Conservation (phyloP, 1,140 invertebrate genomes). For the Drosophila busckii region DNA sequence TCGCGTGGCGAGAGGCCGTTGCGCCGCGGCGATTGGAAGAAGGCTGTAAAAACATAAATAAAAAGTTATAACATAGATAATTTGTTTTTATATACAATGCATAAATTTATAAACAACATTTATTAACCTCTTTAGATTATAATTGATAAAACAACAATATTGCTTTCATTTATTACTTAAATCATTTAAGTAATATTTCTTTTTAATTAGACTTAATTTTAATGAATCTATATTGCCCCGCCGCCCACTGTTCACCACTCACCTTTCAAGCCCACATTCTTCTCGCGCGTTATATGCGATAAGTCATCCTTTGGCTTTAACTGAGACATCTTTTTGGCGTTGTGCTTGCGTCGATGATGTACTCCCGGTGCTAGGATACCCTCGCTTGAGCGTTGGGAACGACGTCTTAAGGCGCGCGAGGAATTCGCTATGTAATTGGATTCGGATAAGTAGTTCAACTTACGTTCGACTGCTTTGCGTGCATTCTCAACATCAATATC, state of each 20-base stretch:
- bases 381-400: conserved; percentile 1
- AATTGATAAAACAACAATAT: too few species aligned
- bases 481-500: conserved; percentile 20
- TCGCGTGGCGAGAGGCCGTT: conserved; percentile 49
- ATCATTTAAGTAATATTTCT: too few species aligned
- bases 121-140: too few species aligned
- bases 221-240: background rate
- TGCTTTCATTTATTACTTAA: too few species aligned
- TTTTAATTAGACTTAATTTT: too few species aligned
- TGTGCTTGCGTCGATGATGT: conserved; percentile 5
- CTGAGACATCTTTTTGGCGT: background rate
- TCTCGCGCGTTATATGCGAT: background rate
- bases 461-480: conserved; percentile 30
- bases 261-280: conserved; percentile 6
- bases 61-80: too few species aligned
- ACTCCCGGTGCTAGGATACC: background rate
- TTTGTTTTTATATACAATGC: too few species aligned
- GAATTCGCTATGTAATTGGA: conserved; percentile 4
- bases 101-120: too few species aligned
- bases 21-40: conserved; percentile 44
- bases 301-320: background rate
- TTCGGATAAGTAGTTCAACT: conserved; percentile 33
- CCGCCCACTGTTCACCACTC: conserved; percentile 1
- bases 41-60: too few species aligned
- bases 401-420: background rate